Evolutionary conservation across 2,888 invertebrate genomes (phyloP).

Genomic region (Bembecia ichneumoniformis): DNA sequence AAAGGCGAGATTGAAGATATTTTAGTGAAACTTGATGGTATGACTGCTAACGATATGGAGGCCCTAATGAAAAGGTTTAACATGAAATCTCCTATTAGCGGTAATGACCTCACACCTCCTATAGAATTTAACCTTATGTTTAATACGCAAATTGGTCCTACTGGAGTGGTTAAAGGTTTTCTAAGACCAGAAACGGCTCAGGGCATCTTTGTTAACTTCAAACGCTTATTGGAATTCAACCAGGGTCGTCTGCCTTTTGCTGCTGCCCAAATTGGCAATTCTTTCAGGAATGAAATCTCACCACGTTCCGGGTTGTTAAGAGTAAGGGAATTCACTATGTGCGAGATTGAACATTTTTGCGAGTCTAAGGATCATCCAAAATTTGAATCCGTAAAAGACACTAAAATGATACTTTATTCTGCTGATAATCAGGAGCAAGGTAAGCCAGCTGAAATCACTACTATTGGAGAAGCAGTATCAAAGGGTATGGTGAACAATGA

Average conservation of each 20-base stretch:
- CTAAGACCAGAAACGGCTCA: constrained; percentile 99
- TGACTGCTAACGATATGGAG: constrained; percentile 91
- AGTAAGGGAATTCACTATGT: constrained; percentile 99
- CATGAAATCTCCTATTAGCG: constrained; percentile 96
- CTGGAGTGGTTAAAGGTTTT: constrained; percentile 94
- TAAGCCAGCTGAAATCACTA: constrained; percentile 81
- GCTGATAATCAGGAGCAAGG: constrained; percentile 99
- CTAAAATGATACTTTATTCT: constrained; percentile 88
- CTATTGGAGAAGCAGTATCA: constrained; percentile 91
- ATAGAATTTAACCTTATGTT: constrained; percentile 99
- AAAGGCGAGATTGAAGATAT: constrained; percentile 85
- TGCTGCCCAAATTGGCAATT: constrained; percentile 98
- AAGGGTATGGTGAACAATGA: constrained; percentile 93
- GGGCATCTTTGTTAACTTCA: constrained; percentile 99
- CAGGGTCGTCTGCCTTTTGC: constrained; percentile 97
- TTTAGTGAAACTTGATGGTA: constrained; percentile 89
- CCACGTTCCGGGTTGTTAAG: constrained; percentile 95
- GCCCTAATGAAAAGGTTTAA: constrained; percentile 86
- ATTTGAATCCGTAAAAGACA: constrained; percentile 83
- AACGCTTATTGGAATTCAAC: constrained; percentile 96
- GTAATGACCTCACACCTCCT: constrained; percentile 95
- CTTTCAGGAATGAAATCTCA: constrained; percentile 99
- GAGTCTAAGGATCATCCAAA: constrained; percentile 96
- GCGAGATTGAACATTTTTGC: constrained; percentile 99
- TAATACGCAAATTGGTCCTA: constrained; percentile 96